A percentile compares a stretch with the other conserved stretches of the same genome.
Conservation (phyloP, 2,113 vertebrate species). For the Paramisgurnus dabryanus region DNA sequence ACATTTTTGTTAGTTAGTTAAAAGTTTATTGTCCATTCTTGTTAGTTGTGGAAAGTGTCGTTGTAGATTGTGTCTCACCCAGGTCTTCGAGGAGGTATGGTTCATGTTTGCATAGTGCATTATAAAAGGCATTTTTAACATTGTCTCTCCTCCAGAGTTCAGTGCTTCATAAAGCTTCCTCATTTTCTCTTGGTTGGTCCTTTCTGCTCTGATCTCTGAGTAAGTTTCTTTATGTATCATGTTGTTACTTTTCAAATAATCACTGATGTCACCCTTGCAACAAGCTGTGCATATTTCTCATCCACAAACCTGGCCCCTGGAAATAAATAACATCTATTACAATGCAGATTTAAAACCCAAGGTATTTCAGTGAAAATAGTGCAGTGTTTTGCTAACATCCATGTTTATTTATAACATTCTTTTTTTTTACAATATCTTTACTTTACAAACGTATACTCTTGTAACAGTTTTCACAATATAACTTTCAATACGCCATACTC, state of each 20-base stretch:
- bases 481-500: too few species aligned
- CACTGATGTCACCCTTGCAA: slow-evolving; percentile 9
- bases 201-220: neutral
- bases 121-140: neutral
- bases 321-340: too few species aligned
- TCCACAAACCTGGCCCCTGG: neutral
- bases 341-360: too few species aligned
- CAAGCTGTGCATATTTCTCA: neutral
- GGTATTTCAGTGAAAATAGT: too few species aligned
- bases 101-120: neutral
- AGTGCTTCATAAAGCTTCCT: neutral
- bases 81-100: neutral
- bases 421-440: too few species aligned
- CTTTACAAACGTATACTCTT: too few species aligned
- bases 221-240: neutral
- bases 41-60: too few species aligned
- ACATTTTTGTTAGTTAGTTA: too few species aligned
- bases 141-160: neutral
- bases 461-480: too few species aligned
- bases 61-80: neutral
- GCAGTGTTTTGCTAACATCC: too few species aligned
- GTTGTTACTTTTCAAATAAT: neutral
- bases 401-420: too few species aligned
- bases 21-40: too few species aligned
- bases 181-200: neutral